A percentile compares a stretch with the other conserved stretches of the same genome.
Conservation (phyloP, 35 echinoderm and acorn worm species). For the Heliocidaris erythrogramma region DNA sequence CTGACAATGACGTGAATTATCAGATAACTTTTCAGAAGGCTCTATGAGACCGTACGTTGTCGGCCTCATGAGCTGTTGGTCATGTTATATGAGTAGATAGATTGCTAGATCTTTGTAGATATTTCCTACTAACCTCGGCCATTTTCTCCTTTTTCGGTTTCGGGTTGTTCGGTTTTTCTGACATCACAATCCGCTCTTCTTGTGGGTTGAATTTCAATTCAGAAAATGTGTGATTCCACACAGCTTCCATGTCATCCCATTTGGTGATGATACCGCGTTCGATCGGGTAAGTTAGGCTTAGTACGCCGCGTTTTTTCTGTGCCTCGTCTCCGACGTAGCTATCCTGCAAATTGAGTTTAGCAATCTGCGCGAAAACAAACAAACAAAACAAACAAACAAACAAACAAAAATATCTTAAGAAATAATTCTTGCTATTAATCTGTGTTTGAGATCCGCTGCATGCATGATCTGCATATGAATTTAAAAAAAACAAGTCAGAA, state of each 20-base stretch:
- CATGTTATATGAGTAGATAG: not conserved
- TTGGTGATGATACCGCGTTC: slow-evolving; percentile 86
- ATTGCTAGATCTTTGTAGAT: not conserved
- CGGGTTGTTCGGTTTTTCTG: not conserved
- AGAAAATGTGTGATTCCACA: slow-evolving; percentile 55
- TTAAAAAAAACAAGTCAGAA: no score
- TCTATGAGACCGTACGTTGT: no score
- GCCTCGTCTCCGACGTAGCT: slow-evolving; percentile 71
- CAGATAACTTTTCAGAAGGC: no score
- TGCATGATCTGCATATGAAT: no score
- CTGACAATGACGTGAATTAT: no score
- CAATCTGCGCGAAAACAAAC: not conserved
- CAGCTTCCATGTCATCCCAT: slow-evolving; percentile 90
- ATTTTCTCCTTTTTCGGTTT: slow-evolving; percentile 1
- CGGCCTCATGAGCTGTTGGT: no score
- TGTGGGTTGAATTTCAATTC: not conserved
- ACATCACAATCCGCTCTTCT: not conserved
- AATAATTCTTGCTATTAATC: no score
- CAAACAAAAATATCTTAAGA: no score
- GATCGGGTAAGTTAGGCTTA: slow-evolving; percentile 82
- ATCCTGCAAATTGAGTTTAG: not conserved
- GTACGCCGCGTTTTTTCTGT: slow-evolving; percentile 77
- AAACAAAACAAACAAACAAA: no score
- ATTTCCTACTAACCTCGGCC: not conserved
- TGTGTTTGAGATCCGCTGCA: no score